Percentiles rank a stretch among this genome's conserved stretches.
These are phyloP conservation scores for Notarius lentiginosus DNA, from an alignment of 2,113 vertebrate genomes.

Conservation along the genomic window DNA sequence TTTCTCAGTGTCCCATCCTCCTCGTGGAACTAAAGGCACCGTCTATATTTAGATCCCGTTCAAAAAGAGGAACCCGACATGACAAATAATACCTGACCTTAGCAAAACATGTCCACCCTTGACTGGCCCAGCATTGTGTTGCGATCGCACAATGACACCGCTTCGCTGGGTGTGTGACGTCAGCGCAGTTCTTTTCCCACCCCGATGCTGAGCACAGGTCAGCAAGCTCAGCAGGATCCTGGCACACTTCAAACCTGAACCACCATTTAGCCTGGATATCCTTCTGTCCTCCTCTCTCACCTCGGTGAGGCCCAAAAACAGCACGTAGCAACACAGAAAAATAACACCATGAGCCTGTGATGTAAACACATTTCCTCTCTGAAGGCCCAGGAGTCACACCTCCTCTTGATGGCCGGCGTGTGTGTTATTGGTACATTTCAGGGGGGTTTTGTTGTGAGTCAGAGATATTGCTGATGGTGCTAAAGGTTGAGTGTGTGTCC, in stretches of 20 bases:
- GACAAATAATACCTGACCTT: conserved; percentile 53
- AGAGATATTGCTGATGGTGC: conserved; percentile 8
- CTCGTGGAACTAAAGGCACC: too few relatives aligned
- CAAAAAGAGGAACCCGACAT: conserved; percentile 33
- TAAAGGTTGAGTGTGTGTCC: not conserved
- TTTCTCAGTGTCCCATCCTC: not conserved
- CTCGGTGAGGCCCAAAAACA: conserved; percentile 61
- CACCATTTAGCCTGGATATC: conserved; percentile 66
- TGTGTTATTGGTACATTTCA: conserved; percentile 60
- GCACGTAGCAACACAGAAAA: conserved; percentile 70
- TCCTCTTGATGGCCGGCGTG: conserved; percentile 27
- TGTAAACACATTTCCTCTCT: conserved; percentile 77
- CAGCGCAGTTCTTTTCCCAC: conserved; percentile 30
- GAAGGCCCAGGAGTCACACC: conserved; percentile 36
- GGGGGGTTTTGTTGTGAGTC: conserved; percentile 11
- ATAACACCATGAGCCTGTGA: conserved; percentile 67
- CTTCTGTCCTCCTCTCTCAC: conserved; percentile 66
- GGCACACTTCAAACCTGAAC: conserved; percentile 43
- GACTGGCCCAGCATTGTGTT: conserved; percentile 46
- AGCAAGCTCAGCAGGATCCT: conserved; percentile 50
- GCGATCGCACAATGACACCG: conserved; percentile 40
- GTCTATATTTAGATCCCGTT: conserved; percentile 43
- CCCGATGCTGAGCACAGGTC: conserved; percentile 41
- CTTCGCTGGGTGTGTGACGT: conserved; percentile 47
- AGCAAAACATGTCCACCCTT: conserved; percentile 36